Evolutionary conservation across 2,113 vertebrate species (phyloP).

Genomic region (Tyrannus savana): DNA sequence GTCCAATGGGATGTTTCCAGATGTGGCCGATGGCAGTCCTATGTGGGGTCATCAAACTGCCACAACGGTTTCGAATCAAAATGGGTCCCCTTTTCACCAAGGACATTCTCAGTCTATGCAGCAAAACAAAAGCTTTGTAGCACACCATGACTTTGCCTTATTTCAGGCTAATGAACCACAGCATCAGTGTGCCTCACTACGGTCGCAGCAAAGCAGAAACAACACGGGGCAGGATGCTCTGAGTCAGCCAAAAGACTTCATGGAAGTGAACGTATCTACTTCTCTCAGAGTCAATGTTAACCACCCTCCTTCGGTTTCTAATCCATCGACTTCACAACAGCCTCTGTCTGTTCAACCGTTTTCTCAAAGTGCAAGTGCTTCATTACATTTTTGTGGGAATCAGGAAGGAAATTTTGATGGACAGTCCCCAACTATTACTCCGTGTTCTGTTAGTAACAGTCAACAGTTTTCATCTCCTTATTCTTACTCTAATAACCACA

Average conservation of each 20-base stretch:
- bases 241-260: constrained; percentile 82
- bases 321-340: constrained; percentile 76
- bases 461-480: constrained; percentile 85
- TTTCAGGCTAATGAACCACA: constrained; percentile 85
- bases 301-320: constrained; percentile 78
- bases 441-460: constrained; percentile 84
- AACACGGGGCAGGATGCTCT: constrained; percentile 77
- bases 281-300: constrained; percentile 78
- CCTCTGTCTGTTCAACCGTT: constrained; percentile 82
- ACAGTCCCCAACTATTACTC: constrained; percentile 83
- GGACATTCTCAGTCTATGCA: constrained; percentile 87
- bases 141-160: constrained; percentile 89
- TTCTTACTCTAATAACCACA: constrained; percentile 86
- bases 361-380: constrained; percentile 78
- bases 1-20: constrained; percentile 92
- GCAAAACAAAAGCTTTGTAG: constrained; percentile 84
- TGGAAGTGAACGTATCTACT: constrained; percentile 80
- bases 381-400: constrained; percentile 79
- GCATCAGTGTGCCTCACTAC: constrained; percentile 76
- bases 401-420: constrained; percentile 79
- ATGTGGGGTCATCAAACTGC: constrained; percentile 95
- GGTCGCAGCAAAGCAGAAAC: constrained; percentile 74
- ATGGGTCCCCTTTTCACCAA: constrained; percentile 86
- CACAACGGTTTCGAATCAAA: constrained; percentile 77
- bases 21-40: constrained; percentile 85